Conservation (phyloP, 2,113 vertebrate species). For the Scalopus aquaticus region DNA sequence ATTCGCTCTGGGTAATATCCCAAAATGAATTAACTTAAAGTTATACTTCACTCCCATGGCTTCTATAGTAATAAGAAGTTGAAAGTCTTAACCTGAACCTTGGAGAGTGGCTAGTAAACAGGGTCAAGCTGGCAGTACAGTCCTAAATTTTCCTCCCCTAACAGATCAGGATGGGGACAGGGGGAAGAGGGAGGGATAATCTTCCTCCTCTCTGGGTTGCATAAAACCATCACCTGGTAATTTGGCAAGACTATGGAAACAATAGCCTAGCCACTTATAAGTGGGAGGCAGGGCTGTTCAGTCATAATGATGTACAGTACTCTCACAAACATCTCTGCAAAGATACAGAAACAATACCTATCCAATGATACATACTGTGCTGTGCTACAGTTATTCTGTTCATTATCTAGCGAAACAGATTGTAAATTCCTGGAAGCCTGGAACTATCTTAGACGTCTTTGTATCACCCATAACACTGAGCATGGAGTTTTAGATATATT, state of each 20-base stretch:
- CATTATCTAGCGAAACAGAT: slow-evolving; percentile 32
- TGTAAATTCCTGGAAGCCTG: slow-evolving; percentile 54
- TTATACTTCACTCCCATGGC: background rate
- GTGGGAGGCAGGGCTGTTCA: slow-evolving; percentile 3
- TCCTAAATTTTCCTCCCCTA: background rate
- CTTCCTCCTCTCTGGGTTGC: background rate
- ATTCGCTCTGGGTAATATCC: slow-evolving; percentile 27
- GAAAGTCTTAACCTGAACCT: slow-evolving; percentile 35
- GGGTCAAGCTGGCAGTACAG: background rate
- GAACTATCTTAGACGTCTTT: slow-evolving; percentile 1
- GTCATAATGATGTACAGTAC: background rate
- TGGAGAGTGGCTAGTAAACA: background rate
- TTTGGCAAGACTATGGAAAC: slow-evolving; percentile 49
- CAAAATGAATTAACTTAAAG: slow-evolving; percentile 43
- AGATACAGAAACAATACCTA: background rate
- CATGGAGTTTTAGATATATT: background rate
- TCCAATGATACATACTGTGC: background rate
- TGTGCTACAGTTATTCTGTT: slow-evolving; percentile 17
- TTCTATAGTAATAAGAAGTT: background rate
- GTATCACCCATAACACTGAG: background rate
- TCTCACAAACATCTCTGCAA: background rate
- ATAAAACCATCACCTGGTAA: slow-evolving; percentile 32
- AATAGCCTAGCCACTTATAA: slow-evolving; percentile 49
- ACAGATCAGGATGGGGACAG: background rate
- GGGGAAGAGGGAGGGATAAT: background rate